Evolutionary conservation across 2,797 vertebrate species (phyloP), one percentile per base, ranked within the genome.

Genomic region (Pterois miles): DNA sequence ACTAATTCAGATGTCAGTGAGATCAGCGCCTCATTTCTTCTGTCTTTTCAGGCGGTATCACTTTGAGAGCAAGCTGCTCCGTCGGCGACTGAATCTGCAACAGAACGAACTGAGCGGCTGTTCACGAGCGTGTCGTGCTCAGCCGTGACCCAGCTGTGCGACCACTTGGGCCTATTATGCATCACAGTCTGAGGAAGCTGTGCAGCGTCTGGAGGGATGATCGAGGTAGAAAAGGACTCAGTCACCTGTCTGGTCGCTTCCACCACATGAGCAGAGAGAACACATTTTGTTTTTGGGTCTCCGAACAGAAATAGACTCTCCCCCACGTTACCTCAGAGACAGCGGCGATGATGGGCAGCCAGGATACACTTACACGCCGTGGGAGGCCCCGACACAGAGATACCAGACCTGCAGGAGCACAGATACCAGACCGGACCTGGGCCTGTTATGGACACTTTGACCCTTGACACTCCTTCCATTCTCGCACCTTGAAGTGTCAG

Each of bases 1-100:
- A 88, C 78, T 81, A 68, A 88, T 87, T 88, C 74, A 74, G 74
- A 89, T 59, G 84, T 84, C 82, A 81, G 48, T 6, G 46, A 85
- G 50, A 85, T 77, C 76, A 59, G 67, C 33, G 59, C 66, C 68
- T 86, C 18, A 1, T 67, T 70, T 84, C 56, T 78, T 71, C 62
- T 50, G 22, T 71, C 78, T 69, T 68, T 69, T 71, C 75, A 59
- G 36, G 71, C 52, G 29, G 14, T 11, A 67, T 80, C 53, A 64
- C 56, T 83, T 70, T 65, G 50, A 71, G 36, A 63, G 60, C 4
- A 46, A 71, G 64, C 73, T 40, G 18, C 60, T 38, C 53, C 8
- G 23, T 12, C 18, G 4, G 52, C 18, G 76, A 67, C 52, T 67
- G 58, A 84, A n/a, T 65, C 36, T 82, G 71, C 54, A 58, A 13